Evolutionary conservation across 2,797 vertebrate genomes (phyloP).

Genomic region (Catharus ustulatus): DNA sequence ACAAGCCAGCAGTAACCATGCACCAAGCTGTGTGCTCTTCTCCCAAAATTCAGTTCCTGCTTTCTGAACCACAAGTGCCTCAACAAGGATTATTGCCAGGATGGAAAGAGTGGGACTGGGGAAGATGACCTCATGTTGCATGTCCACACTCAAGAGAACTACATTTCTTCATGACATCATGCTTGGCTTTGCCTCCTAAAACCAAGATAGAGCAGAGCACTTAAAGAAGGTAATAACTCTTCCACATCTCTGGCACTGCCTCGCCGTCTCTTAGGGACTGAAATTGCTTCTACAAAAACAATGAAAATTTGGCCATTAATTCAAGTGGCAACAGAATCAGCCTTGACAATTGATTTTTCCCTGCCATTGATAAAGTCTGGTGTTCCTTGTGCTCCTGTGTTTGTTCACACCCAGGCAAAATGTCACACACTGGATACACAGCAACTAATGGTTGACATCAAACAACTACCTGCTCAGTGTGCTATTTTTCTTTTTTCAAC

Average conservation of each 20-base stretch:
- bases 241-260: conserved; percentile 25
- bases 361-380: background rate
- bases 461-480: background rate
- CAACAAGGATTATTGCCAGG: background rate
- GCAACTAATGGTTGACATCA: background rate
- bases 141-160: background rate
- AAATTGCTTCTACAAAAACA: conserved; percentile 42
- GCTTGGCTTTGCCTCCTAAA: conserved; percentile 36
- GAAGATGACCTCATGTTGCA: conserved; percentile 15
- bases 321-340: conserved; percentile 14
- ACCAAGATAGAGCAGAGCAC: background rate
- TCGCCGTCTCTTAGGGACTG: background rate
- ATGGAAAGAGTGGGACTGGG: background rate
- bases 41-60: background rate
- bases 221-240: conserved; percentile 33
- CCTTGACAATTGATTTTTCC: background rate
- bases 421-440: background rate
- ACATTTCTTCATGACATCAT: conserved; percentile 35
- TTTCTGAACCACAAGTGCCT: background rate
- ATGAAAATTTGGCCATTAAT: conserved; percentile 12
- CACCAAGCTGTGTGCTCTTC: background rate
- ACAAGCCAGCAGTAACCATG: background rate
- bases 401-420: background rate
- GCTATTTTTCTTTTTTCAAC: background rate
- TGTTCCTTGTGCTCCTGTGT: background rate